phyloP scores from a whole-genome alignment of 2,113 vertebrate species.

The Gorsachius goisagi region DNA sequence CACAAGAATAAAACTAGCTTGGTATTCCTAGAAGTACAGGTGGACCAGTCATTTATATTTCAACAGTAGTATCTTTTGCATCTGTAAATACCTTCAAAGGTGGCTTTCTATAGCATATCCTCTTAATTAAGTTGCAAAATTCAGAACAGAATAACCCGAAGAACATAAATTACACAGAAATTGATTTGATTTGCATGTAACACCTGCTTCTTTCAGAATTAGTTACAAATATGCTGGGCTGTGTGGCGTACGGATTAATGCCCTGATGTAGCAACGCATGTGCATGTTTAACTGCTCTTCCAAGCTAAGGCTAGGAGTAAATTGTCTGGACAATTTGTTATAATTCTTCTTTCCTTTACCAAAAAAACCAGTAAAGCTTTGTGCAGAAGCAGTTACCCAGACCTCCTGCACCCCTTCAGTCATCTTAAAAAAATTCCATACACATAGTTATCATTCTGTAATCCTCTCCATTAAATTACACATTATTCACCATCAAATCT shows the following conservation, averaged over 20 bases:
- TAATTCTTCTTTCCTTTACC: not conserved
- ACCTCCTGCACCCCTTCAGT: not conserved
- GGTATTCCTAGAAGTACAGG: not conserved
- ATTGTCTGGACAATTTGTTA: constrained; percentile 4
- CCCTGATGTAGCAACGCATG: constrained; percentile 5
- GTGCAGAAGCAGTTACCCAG: not conserved
- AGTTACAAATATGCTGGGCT: constrained; percentile 44
- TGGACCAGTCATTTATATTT: not conserved
- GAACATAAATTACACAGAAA: not conserved
- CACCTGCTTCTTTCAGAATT: constrained; percentile 31
- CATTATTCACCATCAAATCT: not conserved
- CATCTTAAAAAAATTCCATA: not conserved
- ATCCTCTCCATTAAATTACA: not conserved
- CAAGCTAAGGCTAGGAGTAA: not conserved
- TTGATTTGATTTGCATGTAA: constrained; percentile 25
- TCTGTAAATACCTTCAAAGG: not conserved
- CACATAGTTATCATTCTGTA: not conserved
- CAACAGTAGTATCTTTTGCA: not conserved
- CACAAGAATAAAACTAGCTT: not conserved
- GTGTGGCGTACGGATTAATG: not conserved
- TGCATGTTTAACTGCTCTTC: not conserved
- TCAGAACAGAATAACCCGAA: not conserved
- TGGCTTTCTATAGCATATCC: not conserved
- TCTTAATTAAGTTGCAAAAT: not conserved
- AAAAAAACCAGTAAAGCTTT: not conserved